Conservation (phyloP, 2,113 vertebrate species). For the Istiophorus platypterus region DNA sequence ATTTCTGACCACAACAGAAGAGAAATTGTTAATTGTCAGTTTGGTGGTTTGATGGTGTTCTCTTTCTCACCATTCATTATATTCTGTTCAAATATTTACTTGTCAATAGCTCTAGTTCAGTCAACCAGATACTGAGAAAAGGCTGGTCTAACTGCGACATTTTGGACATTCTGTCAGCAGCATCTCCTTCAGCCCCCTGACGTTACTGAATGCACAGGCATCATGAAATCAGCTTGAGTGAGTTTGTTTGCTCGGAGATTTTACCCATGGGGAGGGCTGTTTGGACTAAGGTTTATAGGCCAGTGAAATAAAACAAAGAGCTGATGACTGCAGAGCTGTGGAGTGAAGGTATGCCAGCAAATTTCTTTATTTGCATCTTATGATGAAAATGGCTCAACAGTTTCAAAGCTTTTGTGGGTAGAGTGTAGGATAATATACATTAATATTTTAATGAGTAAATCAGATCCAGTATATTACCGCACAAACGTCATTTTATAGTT, state of each 20-base stretch:
- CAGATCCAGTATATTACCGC: not conserved
- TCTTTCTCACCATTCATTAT: not conserved
- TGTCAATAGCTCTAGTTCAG: not conserved
- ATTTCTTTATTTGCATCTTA: not conserved
- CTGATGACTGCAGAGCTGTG: slow-evolving; percentile 1
- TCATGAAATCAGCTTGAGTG: slow-evolving; percentile 10
- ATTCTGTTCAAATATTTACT: not conserved
- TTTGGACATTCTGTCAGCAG: not conserved
- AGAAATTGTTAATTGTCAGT: too few species aligned
- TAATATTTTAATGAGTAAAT: not conserved
- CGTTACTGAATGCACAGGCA: not conserved
- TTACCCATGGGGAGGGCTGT: not conserved
- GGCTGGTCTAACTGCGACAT: slow-evolving; percentile 13
- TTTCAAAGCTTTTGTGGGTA: not conserved
- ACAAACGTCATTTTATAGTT: not conserved
- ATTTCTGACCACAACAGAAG: not conserved
- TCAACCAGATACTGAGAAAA: slow-evolving; percentile 6
- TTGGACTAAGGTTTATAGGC: slow-evolving; percentile 20
- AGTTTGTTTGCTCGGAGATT: slow-evolving; percentile 33
- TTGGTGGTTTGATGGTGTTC: too few species aligned
- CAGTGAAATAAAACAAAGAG: slow-evolving; percentile 16
- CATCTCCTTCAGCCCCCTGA: slow-evolving; percentile 2
- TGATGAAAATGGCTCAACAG: not conserved
- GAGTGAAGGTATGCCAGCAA: not conserved
- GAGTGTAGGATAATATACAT: not conserved